Base-by-base conservation (phyloP, 2,888 invertebrate species). In the Scaptomyza cyrtandrae region DNA sequence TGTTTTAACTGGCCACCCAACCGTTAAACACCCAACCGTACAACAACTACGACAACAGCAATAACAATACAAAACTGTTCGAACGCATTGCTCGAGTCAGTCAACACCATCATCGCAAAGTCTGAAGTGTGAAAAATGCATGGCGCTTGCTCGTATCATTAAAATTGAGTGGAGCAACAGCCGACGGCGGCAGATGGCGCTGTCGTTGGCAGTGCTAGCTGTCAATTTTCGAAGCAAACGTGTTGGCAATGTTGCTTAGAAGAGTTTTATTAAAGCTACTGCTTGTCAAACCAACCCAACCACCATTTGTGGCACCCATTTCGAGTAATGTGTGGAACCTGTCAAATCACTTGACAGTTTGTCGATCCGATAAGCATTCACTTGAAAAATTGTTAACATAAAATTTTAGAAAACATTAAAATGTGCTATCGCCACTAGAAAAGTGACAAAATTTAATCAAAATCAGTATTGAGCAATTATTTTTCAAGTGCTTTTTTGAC, bases 141-240 rank as follows among this genome's bases (percentile, higher is more conserved):
- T 49, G 44, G 45, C 10, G 54, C 64, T 72, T 68, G 69, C 10
- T 53, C 66, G 81, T 75, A 76, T 76, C 82, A 82, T 86, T 82
- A 81, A 86, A 84, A 82, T 57, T 86, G 82, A 82, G 85, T 86
- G 82, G 55, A 49, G 69, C 81, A 71, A 68, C 63, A 44, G 63
- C 77, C 58, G 75, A 63, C 67, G 63, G 37, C 82, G 84, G 68
- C 80, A 84, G 82, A 68, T 69, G 78, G 75, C 83, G 49, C 71
- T 79, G 39, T 37, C 49, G 66, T 29, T 44, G 41, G 9, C 53
- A 46, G 65, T 66, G 71, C 69, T 77, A 66, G 60, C 72, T 69
- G 86, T 31, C 48, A 49, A 33, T 31, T 33, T 49, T 31, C 44
- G 45, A 11, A 29, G 50, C 50, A 50, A 59, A 43, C 50, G 60